A percentile compares a stretch with the other conserved stretches of the same genome.
Conservation (phyloP, 2,797 vertebrate genomes). For the Peromyscus attwateri region DNA sequence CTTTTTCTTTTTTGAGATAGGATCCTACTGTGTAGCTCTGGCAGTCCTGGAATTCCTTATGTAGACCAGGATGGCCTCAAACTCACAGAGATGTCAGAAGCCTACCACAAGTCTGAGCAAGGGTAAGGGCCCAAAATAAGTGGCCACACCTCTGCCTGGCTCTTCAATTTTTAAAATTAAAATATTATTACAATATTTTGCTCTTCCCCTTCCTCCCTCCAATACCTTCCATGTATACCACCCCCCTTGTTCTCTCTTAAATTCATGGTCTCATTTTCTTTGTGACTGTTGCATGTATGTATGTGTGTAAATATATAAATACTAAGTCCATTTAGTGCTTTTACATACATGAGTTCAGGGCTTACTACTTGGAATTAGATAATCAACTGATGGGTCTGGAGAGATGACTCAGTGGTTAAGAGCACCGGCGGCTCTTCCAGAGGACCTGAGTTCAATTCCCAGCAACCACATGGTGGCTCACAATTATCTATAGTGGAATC, state of each 20-base stretch:
- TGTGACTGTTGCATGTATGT: not conserved
- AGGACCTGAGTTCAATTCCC: too few species aligned
- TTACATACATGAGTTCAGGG: not conserved
- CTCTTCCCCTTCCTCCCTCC: not conserved
- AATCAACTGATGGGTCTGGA: not conserved
- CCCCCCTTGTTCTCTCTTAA: not conserved
- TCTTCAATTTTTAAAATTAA: not conserved
- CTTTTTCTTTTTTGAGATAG: not conserved
- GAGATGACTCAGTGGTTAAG: too few species aligned
- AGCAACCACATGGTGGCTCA: too few species aligned
- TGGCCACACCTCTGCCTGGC: not conserved
- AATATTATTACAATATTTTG: not conserved
- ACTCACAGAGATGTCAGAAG: not conserved
- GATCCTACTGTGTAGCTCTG: not conserved
- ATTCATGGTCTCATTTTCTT: not conserved
- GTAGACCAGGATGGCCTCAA: not conserved
- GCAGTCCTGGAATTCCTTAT: not conserved
- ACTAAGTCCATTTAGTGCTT: not conserved
- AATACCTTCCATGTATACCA: not conserved
- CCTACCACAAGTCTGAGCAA: too few species aligned
- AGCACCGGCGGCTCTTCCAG: too few species aligned
- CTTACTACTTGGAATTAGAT: not conserved
- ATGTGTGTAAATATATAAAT: not conserved
- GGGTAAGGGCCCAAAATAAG: too few species aligned
- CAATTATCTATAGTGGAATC: too few species aligned